phyloP scores from a whole-genome alignment of 2,113 vertebrate genomes.

The Peromyscus maniculatus region DNA sequence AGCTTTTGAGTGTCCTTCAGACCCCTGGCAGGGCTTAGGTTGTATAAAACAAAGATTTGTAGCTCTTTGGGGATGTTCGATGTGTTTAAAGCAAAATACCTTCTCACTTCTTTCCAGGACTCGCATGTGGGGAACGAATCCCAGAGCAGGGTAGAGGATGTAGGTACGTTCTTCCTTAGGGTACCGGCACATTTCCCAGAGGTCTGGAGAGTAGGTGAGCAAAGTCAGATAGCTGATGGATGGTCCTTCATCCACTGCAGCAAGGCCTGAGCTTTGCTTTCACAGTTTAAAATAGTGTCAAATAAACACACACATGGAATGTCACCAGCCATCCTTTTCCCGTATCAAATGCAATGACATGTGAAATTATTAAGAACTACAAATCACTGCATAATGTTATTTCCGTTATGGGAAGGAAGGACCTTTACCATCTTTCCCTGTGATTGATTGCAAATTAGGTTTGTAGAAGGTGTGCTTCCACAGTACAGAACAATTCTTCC shows the following conservation, averaged over 20 bases:
- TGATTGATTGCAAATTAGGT: not conserved
- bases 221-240: not conserved
- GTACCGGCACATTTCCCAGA: not conserved
- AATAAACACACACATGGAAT: not conserved
- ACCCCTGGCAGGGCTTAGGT: conserved; percentile 62
- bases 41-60: conserved; percentile 74
- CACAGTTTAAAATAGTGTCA: not conserved
- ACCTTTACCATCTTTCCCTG: not conserved
- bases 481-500: not conserved
- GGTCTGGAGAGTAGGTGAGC: not conserved
- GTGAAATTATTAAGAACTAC: not conserved
- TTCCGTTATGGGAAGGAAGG: not conserved
- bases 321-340: not conserved
- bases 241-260: not conserved
- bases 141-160: not conserved
- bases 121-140: conserved; percentile 12
- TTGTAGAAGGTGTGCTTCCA: not conserved
- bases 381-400: not conserved
- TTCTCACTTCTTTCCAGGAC: conserved; percentile 59
- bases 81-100: conserved; percentile 70
- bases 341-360: not conserved
- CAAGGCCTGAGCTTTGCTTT: conserved; percentile 5
- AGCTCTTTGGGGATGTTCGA: conserved; percentile 71
- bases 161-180: not conserved
- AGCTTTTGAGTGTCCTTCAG: conserved; percentile 66